Evolutionary conservation across 1,140 invertebrate genomes (phyloP).

Genomic region (Bombus cullumanus): DNA sequence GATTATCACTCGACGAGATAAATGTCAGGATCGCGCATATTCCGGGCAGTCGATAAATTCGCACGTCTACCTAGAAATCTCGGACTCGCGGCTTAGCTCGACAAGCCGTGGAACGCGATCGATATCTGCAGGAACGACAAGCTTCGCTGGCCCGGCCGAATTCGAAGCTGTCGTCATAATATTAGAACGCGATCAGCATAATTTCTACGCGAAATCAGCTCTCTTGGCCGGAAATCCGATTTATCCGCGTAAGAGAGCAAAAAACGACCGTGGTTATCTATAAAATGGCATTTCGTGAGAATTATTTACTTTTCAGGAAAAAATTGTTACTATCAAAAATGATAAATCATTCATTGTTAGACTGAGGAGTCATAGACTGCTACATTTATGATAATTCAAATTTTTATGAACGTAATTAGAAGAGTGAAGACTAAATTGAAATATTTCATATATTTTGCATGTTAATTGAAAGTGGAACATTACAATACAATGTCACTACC

Average conservation of each 20-base stretch:
- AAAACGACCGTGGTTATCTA: neutral
- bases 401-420: too few species aligned
- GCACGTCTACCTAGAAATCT: conserved; percentile 56
- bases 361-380: too few species aligned
- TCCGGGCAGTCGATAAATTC: conserved; percentile 53
- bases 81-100: conserved; percentile 54
- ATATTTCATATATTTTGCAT: too few species aligned
- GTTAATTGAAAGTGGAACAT: too few species aligned
- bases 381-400: too few species aligned
- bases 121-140: conserved; percentile 63
- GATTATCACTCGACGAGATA: conserved; percentile 15
- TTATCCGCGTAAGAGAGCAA: neutral
- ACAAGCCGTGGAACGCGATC: conserved; percentile 64
- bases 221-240: neutral
- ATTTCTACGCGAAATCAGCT: conserved; percentile 15
- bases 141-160: conserved; percentile 58
- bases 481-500: too few species aligned
- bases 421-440: too few species aligned
- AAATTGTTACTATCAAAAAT: neutral
- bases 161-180: conserved; percentile 50
- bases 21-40: conserved; percentile 54
- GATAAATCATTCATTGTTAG: neutral
- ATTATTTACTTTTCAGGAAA: neutral
- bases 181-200: conserved; percentile 50
- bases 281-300: neutral